Evolutionary conservation across 2,888 invertebrate genomes (phyloP).

Genomic region (Pedicia rivosa): DNA sequence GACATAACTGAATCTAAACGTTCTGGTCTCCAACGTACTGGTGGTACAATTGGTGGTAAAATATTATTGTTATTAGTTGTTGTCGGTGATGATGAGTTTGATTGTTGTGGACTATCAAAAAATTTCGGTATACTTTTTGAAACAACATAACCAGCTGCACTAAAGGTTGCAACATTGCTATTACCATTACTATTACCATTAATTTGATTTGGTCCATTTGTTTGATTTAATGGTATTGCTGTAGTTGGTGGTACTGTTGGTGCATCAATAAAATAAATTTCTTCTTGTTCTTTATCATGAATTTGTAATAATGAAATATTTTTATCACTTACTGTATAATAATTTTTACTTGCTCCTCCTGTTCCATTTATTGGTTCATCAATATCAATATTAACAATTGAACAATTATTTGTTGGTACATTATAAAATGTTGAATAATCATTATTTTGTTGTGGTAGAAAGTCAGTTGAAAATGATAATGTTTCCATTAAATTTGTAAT

Average conservation of each 20-base stretch:
- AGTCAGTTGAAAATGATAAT: conserved; percentile 27
- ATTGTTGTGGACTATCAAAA: conserved; percentile 3
- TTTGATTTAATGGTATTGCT: neutral
- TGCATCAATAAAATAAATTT: conserved; percentile 16
- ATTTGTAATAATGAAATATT: too few species aligned
- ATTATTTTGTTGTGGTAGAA: conserved; percentile 15
- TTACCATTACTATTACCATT: conserved; percentile 1
- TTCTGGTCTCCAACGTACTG: conserved; percentile 12
- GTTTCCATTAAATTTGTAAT: conserved; percentile 22
- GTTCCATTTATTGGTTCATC: too few species aligned
- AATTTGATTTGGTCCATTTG: neutral
- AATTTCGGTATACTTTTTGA: conserved; percentile 2
- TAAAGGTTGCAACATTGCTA: neutral
- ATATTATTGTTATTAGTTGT: neutral
- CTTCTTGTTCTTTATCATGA: too few species aligned
- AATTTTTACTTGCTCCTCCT: conserved; percentile 12
- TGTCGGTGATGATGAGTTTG: neutral
- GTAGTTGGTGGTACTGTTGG: too few species aligned
- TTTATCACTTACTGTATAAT: conserved; percentile 28
- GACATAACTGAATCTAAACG: conserved; percentile 25
- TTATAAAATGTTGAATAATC: conserved; percentile 21
- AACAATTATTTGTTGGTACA: conserved; percentile 26
- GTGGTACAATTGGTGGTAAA: conserved; percentile 1
- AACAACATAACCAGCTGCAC: conserved; percentile 3
- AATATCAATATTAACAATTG: conserved; percentile 4